phyloP scores from a whole-genome alignment of 2,113 vertebrate genomes.

The Lasiurus cinereus region DNA sequence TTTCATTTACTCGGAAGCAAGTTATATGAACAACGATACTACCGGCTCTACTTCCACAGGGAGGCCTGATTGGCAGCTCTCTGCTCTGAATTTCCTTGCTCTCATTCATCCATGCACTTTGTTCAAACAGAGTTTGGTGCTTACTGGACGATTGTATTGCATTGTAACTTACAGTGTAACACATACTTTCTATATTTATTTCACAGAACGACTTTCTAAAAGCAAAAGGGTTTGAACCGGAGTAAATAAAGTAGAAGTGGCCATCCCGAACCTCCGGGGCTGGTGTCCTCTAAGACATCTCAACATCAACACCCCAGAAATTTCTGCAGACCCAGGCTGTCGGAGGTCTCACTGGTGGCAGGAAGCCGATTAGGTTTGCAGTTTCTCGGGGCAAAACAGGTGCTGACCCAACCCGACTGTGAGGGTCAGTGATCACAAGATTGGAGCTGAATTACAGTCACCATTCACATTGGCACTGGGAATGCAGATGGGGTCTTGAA shows the following conservation, averaged over 20 bases:
- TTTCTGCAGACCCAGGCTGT: slow-evolving; percentile 76
- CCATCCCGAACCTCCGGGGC: neutral
- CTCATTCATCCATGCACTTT: slow-evolving; percentile 19
- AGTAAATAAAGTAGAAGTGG: slow-evolving; percentile 77
- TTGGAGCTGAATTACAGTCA: neutral
- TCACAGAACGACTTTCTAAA: slow-evolving; percentile 78
- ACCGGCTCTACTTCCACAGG: neutral
- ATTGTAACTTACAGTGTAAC: slow-evolving; percentile 76
- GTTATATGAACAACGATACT: neutral
- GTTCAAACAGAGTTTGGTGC: slow-evolving; percentile 82
- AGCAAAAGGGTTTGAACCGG: slow-evolving; percentile 80
- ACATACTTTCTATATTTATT: slow-evolving; percentile 83
- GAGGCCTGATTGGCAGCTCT: neutral
- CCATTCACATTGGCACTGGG: neutral
- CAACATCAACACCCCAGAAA: slow-evolving; percentile 77
- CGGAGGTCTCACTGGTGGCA: slow-evolving; percentile 76
- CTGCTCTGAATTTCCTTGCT: neutral
- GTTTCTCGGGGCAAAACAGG: slow-evolving; percentile 76
- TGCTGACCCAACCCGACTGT: slow-evolving; percentile 43
- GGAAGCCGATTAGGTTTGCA: slow-evolving; percentile 80
- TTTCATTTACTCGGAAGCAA: neutral
- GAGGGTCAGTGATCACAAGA: neutral
- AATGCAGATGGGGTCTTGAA: neutral
- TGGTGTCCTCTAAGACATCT: slow-evolving; percentile 79
- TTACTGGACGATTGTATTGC: slow-evolving; percentile 75